A percentile compares a stretch with the other conserved stretches of the same genome.
Conservation (phyloP, 2,888 invertebrate genomes). For the Rhorus exstirpatorius region DNA sequence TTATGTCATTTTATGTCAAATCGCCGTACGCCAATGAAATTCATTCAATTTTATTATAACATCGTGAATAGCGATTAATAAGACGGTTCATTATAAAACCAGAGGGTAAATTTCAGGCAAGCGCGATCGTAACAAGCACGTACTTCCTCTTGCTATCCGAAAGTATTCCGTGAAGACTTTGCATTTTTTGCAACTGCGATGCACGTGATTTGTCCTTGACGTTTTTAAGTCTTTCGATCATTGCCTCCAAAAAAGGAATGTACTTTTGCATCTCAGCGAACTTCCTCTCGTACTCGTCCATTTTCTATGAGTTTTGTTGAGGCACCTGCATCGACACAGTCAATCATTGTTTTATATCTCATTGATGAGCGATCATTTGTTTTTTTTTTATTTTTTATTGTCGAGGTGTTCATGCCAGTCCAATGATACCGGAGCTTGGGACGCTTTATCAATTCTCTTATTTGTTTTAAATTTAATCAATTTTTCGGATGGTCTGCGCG, state of each 20-base stretch:
- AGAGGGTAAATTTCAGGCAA: constrained; percentile 48
- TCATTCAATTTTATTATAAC: neutral
- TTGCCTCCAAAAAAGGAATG: constrained; percentile 91
- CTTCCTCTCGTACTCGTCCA: constrained; percentile 88
- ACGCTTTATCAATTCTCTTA: neutral
- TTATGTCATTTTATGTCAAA: constrained; percentile 20
- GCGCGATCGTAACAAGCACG: constrained; percentile 74
- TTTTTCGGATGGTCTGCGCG: constrained; percentile 2
- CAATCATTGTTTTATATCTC: constrained; percentile 66
- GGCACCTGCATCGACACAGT: constrained; percentile 71
- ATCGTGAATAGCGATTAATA: constrained; percentile 32
- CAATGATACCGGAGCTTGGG: neutral
- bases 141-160: constrained; percentile 89
- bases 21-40: constrained; percentile 13
- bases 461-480: neutral
- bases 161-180: constrained; percentile 89
- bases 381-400: neutral
- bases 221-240: constrained; percentile 89
- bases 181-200: constrained; percentile 87
- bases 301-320: constrained; percentile 72
- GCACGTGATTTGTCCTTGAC: constrained; percentile 87
- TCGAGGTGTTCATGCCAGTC: neutral
- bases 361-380: constrained; percentile 16
- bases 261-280: constrained; percentile 90
- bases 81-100: constrained; percentile 12